Conservation (phyloP, 1,140 invertebrate species). For the Drosophila busckii region DNA sequence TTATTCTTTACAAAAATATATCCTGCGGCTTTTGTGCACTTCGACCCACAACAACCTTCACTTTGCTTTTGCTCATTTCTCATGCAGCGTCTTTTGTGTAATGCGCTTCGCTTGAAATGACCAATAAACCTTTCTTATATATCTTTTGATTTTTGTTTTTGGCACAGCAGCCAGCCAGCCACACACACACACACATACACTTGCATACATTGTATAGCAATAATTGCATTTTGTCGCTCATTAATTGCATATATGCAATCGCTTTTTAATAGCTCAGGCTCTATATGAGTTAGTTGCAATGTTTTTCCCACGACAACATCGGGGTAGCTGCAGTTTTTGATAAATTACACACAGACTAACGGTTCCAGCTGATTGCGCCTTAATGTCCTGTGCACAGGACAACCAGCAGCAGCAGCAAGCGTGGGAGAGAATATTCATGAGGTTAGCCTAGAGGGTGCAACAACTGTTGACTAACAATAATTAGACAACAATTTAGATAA, state of each 20-base stretch:
- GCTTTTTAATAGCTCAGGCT: constrained; percentile 56
- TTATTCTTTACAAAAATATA: constrained; percentile 67
- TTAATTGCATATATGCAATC: constrained; percentile 65
- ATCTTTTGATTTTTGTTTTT: constrained; percentile 15
- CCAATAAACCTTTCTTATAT: constrained; percentile 43
- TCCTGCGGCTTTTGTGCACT: constrained; percentile 65
- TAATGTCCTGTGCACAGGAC: constrained; percentile 56
- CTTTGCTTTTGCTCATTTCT: constrained; percentile 63
- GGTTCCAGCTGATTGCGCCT: constrained; percentile 58
- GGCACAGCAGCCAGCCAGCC: constrained; percentile 34
- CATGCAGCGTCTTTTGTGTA: constrained; percentile 24
- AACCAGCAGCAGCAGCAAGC: constrained; percentile 35
- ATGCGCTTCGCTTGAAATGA: constrained; percentile 55
- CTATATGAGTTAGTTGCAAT: constrained; percentile 6
- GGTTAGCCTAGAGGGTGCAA: not conserved
- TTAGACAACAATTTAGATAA: too few species aligned
- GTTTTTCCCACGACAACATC: constrained; percentile 49
- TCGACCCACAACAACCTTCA: constrained; percentile 31
- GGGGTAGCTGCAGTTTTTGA: constrained; percentile 30
- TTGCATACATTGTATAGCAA: not conserved
- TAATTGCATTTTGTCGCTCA: constrained; percentile 38
- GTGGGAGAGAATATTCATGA: constrained; percentile 43
- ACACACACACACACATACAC: constrained; percentile 2
- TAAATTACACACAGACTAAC: constrained; percentile 51
- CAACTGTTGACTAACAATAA: not conserved